A percentile compares a stretch with the other conserved stretches of the same genome.
phyloP scores from a whole-genome alignment of 2,888 invertebrate genomes.

The Caenorhabditis afra region DNA sequence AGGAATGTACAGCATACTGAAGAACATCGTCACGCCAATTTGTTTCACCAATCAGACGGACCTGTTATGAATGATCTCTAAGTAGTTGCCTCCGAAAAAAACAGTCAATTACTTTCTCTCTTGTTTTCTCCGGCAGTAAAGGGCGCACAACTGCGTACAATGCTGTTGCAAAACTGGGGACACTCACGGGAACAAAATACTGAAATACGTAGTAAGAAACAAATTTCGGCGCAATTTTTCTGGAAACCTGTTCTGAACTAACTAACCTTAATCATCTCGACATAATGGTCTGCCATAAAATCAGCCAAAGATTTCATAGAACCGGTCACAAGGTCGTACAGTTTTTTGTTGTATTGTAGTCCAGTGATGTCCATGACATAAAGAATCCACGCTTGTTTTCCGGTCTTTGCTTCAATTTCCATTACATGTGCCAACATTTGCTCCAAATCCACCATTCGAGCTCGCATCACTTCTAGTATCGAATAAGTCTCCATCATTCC shows the following conservation, averaged over 20 bases:
- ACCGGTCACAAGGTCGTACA: conserved; percentile 74
- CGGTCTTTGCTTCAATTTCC: conserved; percentile 74
- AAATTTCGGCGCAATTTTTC: too few relatives aligned
- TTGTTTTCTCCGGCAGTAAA: conserved; percentile 75
- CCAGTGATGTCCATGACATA: conserved; percentile 78
- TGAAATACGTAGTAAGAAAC: conserved; percentile 37
- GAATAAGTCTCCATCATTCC: conserved; percentile 75
- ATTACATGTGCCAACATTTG: conserved; percentile 74
- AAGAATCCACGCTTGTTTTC: conserved; percentile 76
- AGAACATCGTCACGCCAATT: conserved; percentile 74
- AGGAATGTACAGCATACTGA: conserved; percentile 60
- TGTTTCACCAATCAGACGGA: conserved; percentile 60
- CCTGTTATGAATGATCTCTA: conserved; percentile 34
- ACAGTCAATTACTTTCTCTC: conserved; percentile 68
- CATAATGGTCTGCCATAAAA: conserved; percentile 79
- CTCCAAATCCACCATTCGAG: conserved; percentile 73
- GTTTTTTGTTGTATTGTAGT: conserved; percentile 73
- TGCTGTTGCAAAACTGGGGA: conserved; percentile 72
- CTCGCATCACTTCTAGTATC: conserved; percentile 74
- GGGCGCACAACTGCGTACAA: conserved; percentile 75
- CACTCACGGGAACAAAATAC: conserved; percentile 75
- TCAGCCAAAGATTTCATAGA: conserved; percentile 73
- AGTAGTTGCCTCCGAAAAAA: background rate
- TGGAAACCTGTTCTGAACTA: conserved; percentile 10
- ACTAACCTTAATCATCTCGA: conserved; percentile 75